Evolutionary conservation across 2,888 invertebrate species (phyloP).

Genomic region (Malacosoma neustria): DNA sequence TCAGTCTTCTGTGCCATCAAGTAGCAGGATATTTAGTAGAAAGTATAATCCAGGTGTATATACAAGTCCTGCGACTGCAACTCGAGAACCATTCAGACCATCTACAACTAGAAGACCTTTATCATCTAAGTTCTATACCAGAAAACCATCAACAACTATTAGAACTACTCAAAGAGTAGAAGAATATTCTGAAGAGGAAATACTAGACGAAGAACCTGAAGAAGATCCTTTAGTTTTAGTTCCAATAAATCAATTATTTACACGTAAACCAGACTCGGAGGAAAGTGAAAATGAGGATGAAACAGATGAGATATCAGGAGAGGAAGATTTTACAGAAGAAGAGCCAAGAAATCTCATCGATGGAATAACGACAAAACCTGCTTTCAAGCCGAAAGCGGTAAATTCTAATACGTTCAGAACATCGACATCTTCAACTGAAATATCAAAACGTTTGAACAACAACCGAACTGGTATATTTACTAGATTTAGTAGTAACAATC

Average conservation of each 20-base stretch:
- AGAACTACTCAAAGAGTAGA: slow-evolving; percentile 52
- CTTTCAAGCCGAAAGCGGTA: slow-evolving; percentile 45
- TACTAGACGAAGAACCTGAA: slow-evolving; percentile 51
- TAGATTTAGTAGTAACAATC: slow-evolving; percentile 41
- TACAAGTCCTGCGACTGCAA: slow-evolving; percentile 55
- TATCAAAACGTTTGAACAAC: slow-evolving; percentile 38
- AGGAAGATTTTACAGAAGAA: slow-evolving; percentile 32
- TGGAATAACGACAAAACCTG: slow-evolving; percentile 40
- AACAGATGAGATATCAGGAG: slow-evolving; percentile 26
- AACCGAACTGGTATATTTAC: slow-evolving; percentile 45
- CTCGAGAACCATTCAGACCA: slow-evolving; percentile 39
- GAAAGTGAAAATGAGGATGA: slow-evolving; percentile 30
- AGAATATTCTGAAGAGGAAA: slow-evolving; percentile 48
- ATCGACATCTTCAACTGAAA: slow-evolving; percentile 53
- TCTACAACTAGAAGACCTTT: slow-evolving; percentile 47
- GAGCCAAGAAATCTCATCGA: slow-evolving; percentile 24
- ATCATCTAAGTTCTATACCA: slow-evolving; percentile 44
- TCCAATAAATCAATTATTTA: slow-evolving; percentile 56
- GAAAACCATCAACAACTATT: slow-evolving; percentile 53
- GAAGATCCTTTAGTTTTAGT: slow-evolving; percentile 56
- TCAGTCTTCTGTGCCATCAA: slow-evolving; percentile 43
- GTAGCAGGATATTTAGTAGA: slow-evolving; percentile 59
- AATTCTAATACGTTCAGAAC: slow-evolving; percentile 63
- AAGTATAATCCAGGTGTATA: slow-evolving; percentile 64
- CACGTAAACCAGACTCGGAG: slow-evolving; percentile 44